Percentiles rank a stretch among this genome's conserved stretches.
Evolutionary conservation across 2,888 invertebrate genomes (phyloP).

Genomic region (Drosophila affinis): DNA sequence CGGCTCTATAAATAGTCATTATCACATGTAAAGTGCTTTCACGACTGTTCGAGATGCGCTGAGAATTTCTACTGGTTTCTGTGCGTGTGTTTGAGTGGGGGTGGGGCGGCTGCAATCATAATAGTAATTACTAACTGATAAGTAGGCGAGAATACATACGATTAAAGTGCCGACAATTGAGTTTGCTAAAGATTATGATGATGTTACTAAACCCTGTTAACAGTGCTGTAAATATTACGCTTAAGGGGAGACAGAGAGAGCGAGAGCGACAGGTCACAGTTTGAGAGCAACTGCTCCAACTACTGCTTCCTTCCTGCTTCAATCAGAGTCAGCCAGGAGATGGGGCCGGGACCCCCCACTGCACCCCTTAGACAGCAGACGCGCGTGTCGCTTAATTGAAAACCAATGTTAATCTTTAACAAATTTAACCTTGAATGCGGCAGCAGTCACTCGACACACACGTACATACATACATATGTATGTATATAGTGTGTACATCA

Average conservation of each 20-base stretch:
- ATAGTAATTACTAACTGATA: constrained; percentile 31
- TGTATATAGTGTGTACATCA: not conserved
- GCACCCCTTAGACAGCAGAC: constrained; percentile 30
- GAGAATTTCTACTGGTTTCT: constrained; percentile 15
- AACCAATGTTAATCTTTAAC: constrained; percentile 78
- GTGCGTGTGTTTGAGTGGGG: constrained; percentile 16
- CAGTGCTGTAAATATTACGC: not conserved
- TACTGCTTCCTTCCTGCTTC: constrained; percentile 12
- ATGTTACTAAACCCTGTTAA: not conserved
- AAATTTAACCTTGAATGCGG: constrained; percentile 71
- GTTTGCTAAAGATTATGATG: not conserved
- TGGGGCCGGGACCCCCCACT: not conserved
- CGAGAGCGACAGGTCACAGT: constrained; percentile 8
- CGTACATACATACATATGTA: not conserved
- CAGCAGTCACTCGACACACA: not conserved
- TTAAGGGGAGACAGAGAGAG: no score
- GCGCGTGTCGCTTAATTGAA: constrained; percentile 72
- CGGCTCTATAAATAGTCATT: constrained; percentile 64
- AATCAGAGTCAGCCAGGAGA: constrained; percentile 11
- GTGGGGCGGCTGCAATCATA: constrained; percentile 21
- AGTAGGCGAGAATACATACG: constrained; percentile 2
- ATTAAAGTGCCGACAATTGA: not conserved
- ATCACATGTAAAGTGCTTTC: constrained; percentile 55
- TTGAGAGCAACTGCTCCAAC: not conserved
- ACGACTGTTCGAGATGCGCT: constrained; percentile 11